phyloP scores from a whole-genome alignment of 1,140 invertebrate species.

The Drosophila yakuba region DNA sequence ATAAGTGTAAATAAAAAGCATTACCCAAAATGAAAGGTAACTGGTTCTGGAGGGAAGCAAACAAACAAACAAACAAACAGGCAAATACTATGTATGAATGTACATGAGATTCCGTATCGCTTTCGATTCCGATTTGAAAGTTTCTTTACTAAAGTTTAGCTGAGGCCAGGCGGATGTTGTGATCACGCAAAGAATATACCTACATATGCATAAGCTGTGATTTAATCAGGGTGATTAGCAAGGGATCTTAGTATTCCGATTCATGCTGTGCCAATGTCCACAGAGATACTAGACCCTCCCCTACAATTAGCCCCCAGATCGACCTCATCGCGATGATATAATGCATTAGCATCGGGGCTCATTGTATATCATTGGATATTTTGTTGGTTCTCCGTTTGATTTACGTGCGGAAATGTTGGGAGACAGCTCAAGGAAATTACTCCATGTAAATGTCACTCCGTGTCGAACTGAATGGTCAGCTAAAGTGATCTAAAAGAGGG shows the following conservation, averaged over 20 bases:
- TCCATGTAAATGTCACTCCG: slow-evolving; percentile 36
- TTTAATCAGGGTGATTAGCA: slow-evolving; percentile 47
- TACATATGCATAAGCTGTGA: slow-evolving; percentile 49
- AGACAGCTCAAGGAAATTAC: slow-evolving; percentile 35
- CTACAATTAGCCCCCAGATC: slow-evolving; percentile 54
- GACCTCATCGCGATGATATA: slow-evolving; percentile 31
- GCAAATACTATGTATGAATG: slow-evolving; percentile 8
- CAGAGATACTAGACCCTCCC: slow-evolving; percentile 12
- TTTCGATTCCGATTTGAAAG: slow-evolving; percentile 43
- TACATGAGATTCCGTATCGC: slow-evolving; percentile 7
- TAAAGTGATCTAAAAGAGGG: not conserved
- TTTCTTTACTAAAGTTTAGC: slow-evolving; percentile 17
- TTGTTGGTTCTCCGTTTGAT: slow-evolving; percentile 27
- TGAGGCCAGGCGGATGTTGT: slow-evolving; percentile 51
- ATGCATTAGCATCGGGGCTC: slow-evolving; percentile 17
- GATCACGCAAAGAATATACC: slow-evolving; percentile 55
- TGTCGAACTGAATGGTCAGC: slow-evolving; percentile 3
- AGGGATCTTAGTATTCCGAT: slow-evolving; percentile 63
- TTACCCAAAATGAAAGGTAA: slow-evolving; percentile 73
- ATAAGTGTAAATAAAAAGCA: slow-evolving; percentile 39
- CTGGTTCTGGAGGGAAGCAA: slow-evolving; percentile 62
- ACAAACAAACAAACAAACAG: slow-evolving; percentile 30
- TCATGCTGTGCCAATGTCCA: slow-evolving; percentile 46
- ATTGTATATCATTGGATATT: slow-evolving; percentile 31
- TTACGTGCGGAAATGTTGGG: slow-evolving; percentile 32